Evolutionary conservation across 2,888 invertebrate species (phyloP), one percentile per base, ranked within the genome.

Genomic region (Zele albiditarsus): DNA sequence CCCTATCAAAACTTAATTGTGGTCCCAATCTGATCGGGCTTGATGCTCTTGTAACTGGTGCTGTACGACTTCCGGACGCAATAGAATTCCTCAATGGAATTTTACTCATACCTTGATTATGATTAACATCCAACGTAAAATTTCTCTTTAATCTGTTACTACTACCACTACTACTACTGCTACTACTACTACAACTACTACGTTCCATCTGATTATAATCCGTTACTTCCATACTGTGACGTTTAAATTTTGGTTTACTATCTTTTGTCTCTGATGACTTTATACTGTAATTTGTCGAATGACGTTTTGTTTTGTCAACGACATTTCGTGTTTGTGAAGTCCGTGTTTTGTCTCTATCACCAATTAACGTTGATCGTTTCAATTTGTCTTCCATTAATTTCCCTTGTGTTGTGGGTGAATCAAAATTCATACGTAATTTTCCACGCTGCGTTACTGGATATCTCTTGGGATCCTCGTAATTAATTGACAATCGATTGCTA

Each of bases 31-130:
- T 82, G 20, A 87, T 84, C 0, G 89, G 89, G 75, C 89, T 89
- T 16, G 89, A 89, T 3, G 88, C 88, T 74, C 89, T 82, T 0
- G 89, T 89, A 1, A 86, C 84, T 0, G 89, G 89, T 5, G 88
- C 89, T 3, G 89, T 89, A 74, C 87, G 84, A 75, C 89, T 88
- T 20, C 88, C 88, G 33, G 84, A 84, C n/a, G 83, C 79, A 20
- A 85, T 80, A 2, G 79, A 80, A 74, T 81, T 88, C 63, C 88
- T 83, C 74, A 89, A 79, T 1, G 89, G 86, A 73, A 89, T 89
- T 75, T 88, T 88, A 74, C 89, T 88, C 27, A 83, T 79, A 23
- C 88, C 89, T 67, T 89, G 89, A 84, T 89, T 89, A 76, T 89
- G 89, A 77, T 89, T 89, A 12, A 89, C 87, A 62, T 89, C 89